These are phyloP conservation scores for Pseudopleuronectes americanus DNA, from an alignment of 2,797 vertebrate species.

Conservation along the genomic window DNA sequence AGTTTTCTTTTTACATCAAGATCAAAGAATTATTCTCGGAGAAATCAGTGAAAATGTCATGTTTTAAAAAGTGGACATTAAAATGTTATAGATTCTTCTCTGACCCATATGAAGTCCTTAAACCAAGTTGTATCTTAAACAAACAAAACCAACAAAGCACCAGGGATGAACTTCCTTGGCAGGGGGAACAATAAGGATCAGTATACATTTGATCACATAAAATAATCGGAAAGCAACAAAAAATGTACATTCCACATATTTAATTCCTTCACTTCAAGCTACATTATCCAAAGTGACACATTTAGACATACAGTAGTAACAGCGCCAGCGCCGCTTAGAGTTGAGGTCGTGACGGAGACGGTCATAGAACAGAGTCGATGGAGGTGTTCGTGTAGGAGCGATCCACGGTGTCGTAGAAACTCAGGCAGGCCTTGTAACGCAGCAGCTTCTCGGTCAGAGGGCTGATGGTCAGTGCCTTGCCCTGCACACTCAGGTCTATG, in stretches of 20 bases:
- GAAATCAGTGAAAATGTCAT: too few relatives aligned
- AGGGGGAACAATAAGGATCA: too few relatives aligned
- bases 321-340: conserved; percentile 75
- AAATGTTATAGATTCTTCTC: too few relatives aligned
- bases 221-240: neutral
- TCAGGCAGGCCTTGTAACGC: conserved; percentile 85
- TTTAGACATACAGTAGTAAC: conserved; percentile 16
- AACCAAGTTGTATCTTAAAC: too few relatives aligned
- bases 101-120: too few relatives aligned
- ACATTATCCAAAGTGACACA: neutral
- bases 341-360: conserved; percentile 1
- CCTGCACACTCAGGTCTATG: conserved; percentile 82
- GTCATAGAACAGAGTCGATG: conserved; percentile 81
- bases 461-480: conserved; percentile 73
- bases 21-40: too few relatives aligned
- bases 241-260: conserved; percentile 2
- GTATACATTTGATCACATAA: neutral
- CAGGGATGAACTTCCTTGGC: too few relatives aligned
- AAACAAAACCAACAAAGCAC: too few relatives aligned
- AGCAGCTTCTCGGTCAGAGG: conserved; percentile 87
- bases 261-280: neutral
- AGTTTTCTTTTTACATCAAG: too few relatives aligned
- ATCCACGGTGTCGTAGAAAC: conserved; percentile 86
- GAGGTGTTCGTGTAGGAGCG: conserved; percentile 78
- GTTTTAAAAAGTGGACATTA: too few relatives aligned